Evolutionary conservation across 1,140 invertebrate genomes (phyloP), one percentile per base, ranked within the genome.

Genomic region (Drosophila ohnishii): DNA sequence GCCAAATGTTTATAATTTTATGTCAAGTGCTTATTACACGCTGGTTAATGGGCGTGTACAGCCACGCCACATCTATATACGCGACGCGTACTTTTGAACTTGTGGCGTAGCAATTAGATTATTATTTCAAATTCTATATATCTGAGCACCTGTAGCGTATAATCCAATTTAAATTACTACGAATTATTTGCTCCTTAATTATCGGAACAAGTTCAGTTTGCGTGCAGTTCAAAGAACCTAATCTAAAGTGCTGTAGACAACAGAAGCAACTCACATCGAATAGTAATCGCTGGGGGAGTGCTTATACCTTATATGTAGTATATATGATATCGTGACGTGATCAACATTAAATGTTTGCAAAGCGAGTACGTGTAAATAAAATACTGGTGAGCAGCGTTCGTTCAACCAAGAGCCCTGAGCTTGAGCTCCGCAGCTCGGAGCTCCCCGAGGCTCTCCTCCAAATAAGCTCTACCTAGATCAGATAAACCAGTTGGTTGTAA

Each of bases 401-500:
- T 86, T 82, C 82, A 86, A 86, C 82, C 62, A 51, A 42, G 32
- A 60, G 60, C 83, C 60, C 34, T 67, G 62, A 78, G 39, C 78
- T 35, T 57, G 42, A 50, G 11, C 30, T 42, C 19, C 13, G 22
- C 48, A n/a, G 57, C 35, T 67, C 50, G 11, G 50, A 28, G 58
- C 40, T 64, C 40, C 25, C 25, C 6, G 16, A 8, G 13, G n/a
- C 48, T 53, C 44, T 57, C 30, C 42, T 9, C 35, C 28, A 19
- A 39, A 10, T 72, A 58, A 58, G 34, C 45, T 28, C 42, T 48
- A 63, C 30, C 30, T 48, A 47, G 73, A 60, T 83, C 14, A 35
- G 42, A 44, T 45, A 81, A 86, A 86, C 84, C 80, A 63, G 83
- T 86, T 81, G 58, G 66, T 39, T 76, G 67, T 70, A 73, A 79